Evolutionary conservation across 2,113 vertebrate species (phyloP).

Genomic region (Numenius arquata): DNA sequence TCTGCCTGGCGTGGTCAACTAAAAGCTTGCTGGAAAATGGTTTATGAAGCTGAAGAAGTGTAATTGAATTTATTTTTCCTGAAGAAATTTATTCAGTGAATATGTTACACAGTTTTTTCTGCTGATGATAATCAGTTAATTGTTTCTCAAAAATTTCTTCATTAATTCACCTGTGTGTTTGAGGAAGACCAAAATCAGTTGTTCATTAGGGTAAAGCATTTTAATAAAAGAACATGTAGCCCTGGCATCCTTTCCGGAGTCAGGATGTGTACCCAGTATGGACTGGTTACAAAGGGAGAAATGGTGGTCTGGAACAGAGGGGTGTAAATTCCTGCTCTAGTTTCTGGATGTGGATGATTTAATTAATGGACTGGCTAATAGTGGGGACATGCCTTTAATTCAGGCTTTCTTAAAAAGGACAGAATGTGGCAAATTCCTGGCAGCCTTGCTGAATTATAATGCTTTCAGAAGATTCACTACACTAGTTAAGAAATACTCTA

Average conservation of each 20-base stretch:
- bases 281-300: background rate
- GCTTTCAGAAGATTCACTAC: background rate
- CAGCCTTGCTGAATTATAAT: background rate
- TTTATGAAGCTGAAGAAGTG: background rate
- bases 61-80: background rate
- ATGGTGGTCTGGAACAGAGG: background rate
- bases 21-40: background rate
- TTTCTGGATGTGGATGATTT: background rate
- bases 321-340: background rate
- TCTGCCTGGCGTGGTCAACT: background rate
- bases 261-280: background rate
- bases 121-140: background rate
- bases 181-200: background rate
- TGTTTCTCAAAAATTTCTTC: background rate
- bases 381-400: background rate
- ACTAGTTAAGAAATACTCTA: background rate
- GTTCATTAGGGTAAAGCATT: background rate
- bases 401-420: background rate
- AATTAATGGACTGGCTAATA: background rate
- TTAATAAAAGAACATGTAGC: background rate
- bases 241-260: fast-evolving
- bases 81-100: background rate
- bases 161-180: background rate
- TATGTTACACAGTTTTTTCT: background rate
- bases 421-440: background rate